A percentile compares a stretch with the other conserved stretches of the same genome.
Conservation (phyloP, 2,113 vertebrate species). For the Toxotes jaculatrix region DNA sequence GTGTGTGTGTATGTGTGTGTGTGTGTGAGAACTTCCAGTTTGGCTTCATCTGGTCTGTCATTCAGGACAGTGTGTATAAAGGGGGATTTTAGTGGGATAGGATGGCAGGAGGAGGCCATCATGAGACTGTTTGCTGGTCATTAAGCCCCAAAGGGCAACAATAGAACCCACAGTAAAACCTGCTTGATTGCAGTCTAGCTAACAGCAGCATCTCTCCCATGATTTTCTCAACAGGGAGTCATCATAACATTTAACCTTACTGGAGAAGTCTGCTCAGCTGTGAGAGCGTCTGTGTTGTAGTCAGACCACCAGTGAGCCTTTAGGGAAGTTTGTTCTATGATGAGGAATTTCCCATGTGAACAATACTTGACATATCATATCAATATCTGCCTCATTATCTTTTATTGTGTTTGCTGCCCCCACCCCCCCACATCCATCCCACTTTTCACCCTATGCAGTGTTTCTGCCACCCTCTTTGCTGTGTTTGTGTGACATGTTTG, state of each 20-base stretch:
- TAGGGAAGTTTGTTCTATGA: not conserved
- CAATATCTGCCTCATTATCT: constrained; percentile 25
- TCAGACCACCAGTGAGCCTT: constrained; percentile 41
- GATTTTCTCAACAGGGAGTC: constrained; percentile 61
- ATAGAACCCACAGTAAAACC: constrained; percentile 64
- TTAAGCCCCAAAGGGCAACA: constrained; percentile 65
- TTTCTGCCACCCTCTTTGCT: constrained; percentile 30
- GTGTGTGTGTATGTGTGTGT: no score
- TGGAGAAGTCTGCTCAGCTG: constrained; percentile 31
- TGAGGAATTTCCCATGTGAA: constrained; percentile 20
- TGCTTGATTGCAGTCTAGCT: constrained; percentile 57
- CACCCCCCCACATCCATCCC: not conserved
- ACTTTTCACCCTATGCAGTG: constrained; percentile 21
- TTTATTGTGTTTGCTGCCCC: constrained; percentile 40
- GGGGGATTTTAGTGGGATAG: constrained; percentile 38
- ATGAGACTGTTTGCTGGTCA: constrained; percentile 57
- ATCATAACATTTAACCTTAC: constrained; percentile 50
- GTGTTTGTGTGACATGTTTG: constrained; percentile 64
- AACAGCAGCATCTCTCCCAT: constrained; percentile 60
- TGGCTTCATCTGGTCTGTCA: constrained; percentile 42
- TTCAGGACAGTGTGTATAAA: constrained; percentile 43
- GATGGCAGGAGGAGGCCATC: constrained; percentile 41
- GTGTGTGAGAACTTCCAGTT: constrained; percentile 28
- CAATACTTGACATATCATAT: constrained; percentile 18
- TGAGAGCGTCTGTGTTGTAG: constrained; percentile 27